Percentiles rank a stretch among this genome's conserved stretches.
phyloP scores from a whole-genome alignment of 2,797 vertebrate species.

The Mus minutoides region DNA sequence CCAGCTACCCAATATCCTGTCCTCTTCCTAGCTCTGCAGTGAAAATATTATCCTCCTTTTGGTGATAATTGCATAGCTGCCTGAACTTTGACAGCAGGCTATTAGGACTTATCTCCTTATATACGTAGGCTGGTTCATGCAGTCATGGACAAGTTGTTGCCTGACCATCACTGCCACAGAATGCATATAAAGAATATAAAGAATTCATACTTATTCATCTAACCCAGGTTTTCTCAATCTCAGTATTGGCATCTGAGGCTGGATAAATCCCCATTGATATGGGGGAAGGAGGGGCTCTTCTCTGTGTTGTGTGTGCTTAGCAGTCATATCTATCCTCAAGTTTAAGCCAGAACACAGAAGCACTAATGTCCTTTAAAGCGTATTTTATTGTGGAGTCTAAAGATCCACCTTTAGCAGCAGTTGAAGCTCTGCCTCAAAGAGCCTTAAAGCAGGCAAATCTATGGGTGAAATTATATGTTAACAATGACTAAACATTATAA shows the following conservation, averaged over 20 bases:
- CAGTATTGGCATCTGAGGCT: not conserved
- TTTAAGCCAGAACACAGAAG: not conserved
- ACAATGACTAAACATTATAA: not conserved
- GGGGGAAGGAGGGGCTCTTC: fast-evolving
- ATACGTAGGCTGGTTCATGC: not conserved
- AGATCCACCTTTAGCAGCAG: constrained; percentile 16
- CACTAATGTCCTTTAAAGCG: not conserved
- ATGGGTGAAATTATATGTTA: not conserved
- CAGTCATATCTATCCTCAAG: not conserved
- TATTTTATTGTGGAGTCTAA: not conserved
- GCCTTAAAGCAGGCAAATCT: constrained; percentile 1
- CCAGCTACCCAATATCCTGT: not conserved
- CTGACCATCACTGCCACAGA: not conserved
- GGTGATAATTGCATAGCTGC: not conserved
- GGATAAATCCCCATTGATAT: not conserved
- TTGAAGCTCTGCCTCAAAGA: not conserved
- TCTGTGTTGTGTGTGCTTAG: not conserved
- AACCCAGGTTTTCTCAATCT: not conserved
- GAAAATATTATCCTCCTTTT: not conserved
- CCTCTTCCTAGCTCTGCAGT: not conserved
- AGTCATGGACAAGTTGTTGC: not conserved
- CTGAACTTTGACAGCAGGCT: not conserved
- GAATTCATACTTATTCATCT: not conserved
- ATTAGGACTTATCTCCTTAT: not conserved
- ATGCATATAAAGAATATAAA: not conserved